A percentile compares a stretch with the other conserved stretches of the same genome.
These are phyloP conservation scores for Labeo catla DNA, from an alignment of 2,113 vertebrate genomes.

Conservation along the genomic window DNA sequence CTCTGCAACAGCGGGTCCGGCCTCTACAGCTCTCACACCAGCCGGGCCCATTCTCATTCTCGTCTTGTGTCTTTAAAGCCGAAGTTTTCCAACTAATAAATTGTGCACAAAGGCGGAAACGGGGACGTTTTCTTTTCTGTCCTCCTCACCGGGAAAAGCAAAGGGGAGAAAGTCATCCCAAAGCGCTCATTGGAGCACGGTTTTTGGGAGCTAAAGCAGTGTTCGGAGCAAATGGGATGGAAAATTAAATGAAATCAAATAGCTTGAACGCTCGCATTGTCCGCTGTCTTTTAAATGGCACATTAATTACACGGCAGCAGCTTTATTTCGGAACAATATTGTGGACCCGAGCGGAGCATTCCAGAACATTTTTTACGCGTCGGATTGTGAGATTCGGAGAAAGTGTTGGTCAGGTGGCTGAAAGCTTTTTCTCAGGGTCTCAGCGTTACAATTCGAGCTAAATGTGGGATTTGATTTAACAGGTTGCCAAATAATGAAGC, in stretches of 20 bases:
- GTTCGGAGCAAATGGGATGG: slow-evolving; percentile 97
- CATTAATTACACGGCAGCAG: slow-evolving; percentile 98
- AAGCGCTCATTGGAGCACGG: slow-evolving; percentile 85
- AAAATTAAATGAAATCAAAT: slow-evolving; percentile 99
- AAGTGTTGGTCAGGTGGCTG: slow-evolving; percentile 25
- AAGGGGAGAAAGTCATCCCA: slow-evolving; percentile 84
- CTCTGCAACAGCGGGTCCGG: slow-evolving; percentile 78
- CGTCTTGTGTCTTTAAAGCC: slow-evolving; percentile 83
- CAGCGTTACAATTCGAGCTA: slow-evolving; percentile 76
- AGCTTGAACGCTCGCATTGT: slow-evolving; percentile 95
- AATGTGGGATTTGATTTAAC: slow-evolving; percentile 82
- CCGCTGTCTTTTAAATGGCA: slow-evolving; percentile 90
- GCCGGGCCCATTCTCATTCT: slow-evolving; percentile 83
- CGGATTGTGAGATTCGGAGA: slow-evolving; percentile 68
- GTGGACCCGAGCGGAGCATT: slow-evolving; percentile 90
- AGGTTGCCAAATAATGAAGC: slow-evolving; percentile 87
- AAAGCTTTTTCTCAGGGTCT: slow-evolving; percentile 70
- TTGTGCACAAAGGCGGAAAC: slow-evolving; percentile 84
- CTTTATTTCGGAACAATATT: slow-evolving; percentile 93
- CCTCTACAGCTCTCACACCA: slow-evolving; percentile 85
- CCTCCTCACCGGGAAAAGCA: slow-evolving; percentile 79
- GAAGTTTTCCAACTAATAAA: slow-evolving; percentile 87
- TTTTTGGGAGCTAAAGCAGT: slow-evolving; percentile 89
- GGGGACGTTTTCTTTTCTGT: slow-evolving; percentile 88
- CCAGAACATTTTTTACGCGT: slow-evolving; percentile 81